Base-by-base conservation (phyloP, 2,113 vertebrate species). In the Cynocephalus volans region DNA sequence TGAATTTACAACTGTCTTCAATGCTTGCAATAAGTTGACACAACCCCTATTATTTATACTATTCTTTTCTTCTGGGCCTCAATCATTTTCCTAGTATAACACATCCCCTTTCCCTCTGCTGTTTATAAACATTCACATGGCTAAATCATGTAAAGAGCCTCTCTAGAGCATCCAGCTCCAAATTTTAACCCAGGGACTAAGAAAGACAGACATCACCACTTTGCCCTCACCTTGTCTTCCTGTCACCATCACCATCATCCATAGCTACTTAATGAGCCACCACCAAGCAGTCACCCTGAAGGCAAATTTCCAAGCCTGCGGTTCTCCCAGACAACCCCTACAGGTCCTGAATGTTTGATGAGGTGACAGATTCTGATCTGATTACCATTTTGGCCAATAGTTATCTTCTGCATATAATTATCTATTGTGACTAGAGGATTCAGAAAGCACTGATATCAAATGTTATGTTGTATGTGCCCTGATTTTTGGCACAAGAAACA, bases 331-430 rank as follows among this genome's bases (percentile, higher is more conserved):
- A 26, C 50, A 10, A n/a, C 23, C 4, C 9, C 36, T 23, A 15
- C 1, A 1, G 31, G 41, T 17, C 41, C 33, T 0, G 1, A 2
- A 26, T 4, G 19, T 52, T 5, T 3, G 24, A 0, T 0, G 31
- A 58, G 45, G 28, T 45, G 60, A 65, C 1, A 41, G 60, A 8
- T 21, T 58, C 88, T 19, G 52, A 52, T 18, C 26, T 0, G 0
- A 4, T 18, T 31, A 9, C 62, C 5, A 1, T 45, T 60, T 80
- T 26, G 48, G 67, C 19, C 26, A 23, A 3, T 1, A 8, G 26
- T 24, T 15, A 19, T 60, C 36, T 41, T 80, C 52, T 41, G 41
- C 0, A 2, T 1, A 31, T 11, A 6, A 41, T 41, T 0, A 31
- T 13, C 8, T 56, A 8, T 9, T 13, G 76, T 41, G 41, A 21